These are phyloP conservation scores for Hippocampus mohnikei DNA, from an alignment of 2,113 vertebrate genomes.

Conservation along the genomic window DNA sequence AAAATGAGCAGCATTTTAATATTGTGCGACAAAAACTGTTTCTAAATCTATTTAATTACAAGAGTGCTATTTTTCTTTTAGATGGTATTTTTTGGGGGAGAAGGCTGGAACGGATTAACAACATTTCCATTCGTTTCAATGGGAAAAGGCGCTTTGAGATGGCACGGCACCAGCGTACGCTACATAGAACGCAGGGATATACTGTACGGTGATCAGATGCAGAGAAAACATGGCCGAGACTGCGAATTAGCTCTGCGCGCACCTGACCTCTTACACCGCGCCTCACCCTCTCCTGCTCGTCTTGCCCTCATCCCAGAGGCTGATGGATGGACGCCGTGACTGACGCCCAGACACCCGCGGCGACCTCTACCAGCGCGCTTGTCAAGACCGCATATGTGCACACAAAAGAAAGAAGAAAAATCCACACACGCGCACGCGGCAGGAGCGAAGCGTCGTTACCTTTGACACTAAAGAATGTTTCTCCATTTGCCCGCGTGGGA, in stretches of 20 bases:
- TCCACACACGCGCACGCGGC: background rate
- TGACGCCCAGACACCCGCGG: conserved; percentile 21
- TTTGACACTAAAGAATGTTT: conserved; percentile 36
- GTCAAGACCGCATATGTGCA: background rate
- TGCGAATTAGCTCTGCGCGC: conserved; percentile 52
- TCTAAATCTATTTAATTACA: too few species aligned
- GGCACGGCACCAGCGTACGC: too few species aligned
- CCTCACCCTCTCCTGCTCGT: conserved; percentile 41
- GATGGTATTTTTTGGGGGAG: too few species aligned
- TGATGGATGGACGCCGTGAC: conserved; percentile 42
- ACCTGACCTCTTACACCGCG: conserved; percentile 46
- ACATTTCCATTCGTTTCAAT: too few species aligned
- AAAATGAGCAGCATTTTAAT: too few species aligned
- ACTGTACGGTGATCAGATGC: background rate
- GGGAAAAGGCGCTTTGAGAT: too few species aligned
- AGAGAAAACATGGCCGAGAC: background rate
- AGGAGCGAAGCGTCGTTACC: conserved; percentile 7
- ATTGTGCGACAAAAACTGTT: too few species aligned
- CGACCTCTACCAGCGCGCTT: conserved; percentile 11
- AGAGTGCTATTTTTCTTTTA: too few species aligned
- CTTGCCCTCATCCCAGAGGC: background rate
- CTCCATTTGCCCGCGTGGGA: conserved; percentile 33
- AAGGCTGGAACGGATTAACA: too few species aligned
- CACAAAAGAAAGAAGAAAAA: background rate
- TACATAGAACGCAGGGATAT: too few species aligned